Evolutionary conservation across 2,797 vertebrate genomes (phyloP), one percentile per base, ranked within the genome.

Genomic region (Bovichtus variegatus): DNA sequence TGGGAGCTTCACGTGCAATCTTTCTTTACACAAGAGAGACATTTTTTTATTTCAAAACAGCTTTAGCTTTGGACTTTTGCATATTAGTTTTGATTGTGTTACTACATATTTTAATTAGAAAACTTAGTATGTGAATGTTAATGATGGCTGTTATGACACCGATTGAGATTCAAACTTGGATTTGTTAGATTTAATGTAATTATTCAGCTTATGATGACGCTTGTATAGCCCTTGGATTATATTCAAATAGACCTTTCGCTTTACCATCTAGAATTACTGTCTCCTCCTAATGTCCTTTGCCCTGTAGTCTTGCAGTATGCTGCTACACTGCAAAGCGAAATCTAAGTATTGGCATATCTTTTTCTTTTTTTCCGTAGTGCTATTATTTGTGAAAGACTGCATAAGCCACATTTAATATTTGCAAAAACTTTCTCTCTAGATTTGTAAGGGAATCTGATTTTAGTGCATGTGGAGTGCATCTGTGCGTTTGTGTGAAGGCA

Each of bases 211-310:
- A 90, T 81, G 82, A 79, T 81, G 81, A 92, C 31, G 83, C 85
- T 88, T 80, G 78, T 92, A 88, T 95, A 96, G 95, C 95, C 95
- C 95, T 96, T 95, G 84, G 88, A 93, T 85, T 89, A 88, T 86
- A 85, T 87, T 93, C 89, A 93, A 79, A 92, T 74, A 91, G 87
- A 87, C 86, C 75, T 86, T 81, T 77, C 58, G 55, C 78, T 74
- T 81, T 84, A 63, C 79, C 71, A 70, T 84, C 82, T 77, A 73
- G 54, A 80, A 61, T 77, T 72, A 80, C 79, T 83, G 77, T 74
- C 84, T 89, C 83, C 78, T 87, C 76, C 29, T 60, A 41, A 81
- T 62, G 62, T 79, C 71, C 79, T 83, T 85, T 82, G 82, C 82
- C 76, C 74, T 85, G 83, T 84, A 73, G 79, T 88, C 74, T 82